Evolutionary conservation across 2,797 vertebrate species (phyloP).

Genomic region (Pempheris klunzingeri): DNA sequence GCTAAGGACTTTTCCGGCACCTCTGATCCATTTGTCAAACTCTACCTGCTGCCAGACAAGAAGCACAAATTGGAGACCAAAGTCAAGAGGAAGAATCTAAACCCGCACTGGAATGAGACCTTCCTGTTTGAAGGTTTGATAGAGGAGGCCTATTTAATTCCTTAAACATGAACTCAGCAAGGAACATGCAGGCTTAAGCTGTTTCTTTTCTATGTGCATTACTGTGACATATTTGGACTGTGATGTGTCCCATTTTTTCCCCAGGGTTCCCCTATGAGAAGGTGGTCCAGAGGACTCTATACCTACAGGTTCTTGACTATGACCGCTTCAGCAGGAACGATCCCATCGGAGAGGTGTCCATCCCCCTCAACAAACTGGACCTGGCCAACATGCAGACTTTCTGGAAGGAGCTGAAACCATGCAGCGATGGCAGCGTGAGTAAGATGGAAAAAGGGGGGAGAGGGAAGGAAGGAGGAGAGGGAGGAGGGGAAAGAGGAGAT

Average conservation of each 20-base stretch:
- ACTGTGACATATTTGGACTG: not conserved
- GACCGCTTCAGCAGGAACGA: slow-evolving; percentile 99
- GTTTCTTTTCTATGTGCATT: slow-evolving; percentile 7
- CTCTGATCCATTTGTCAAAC: slow-evolving; percentile 98
- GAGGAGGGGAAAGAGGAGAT: slow-evolving; percentile 52
- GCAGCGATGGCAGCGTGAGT: slow-evolving; percentile 93
- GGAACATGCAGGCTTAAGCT: not conserved
- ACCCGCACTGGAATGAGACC: slow-evolving; percentile 99
- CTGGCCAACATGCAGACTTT: slow-evolving; percentile 98
- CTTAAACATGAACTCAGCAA: slow-evolving; percentile 3
- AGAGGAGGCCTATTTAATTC: not conserved
- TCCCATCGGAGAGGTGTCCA: slow-evolving; percentile 97
- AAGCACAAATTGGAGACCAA: slow-evolving; percentile 99
- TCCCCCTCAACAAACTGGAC: slow-evolving; percentile 98
- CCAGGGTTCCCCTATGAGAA: slow-evolving; percentile 98
- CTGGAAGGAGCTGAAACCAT: slow-evolving; percentile 99
- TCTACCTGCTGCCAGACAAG: slow-evolving; percentile 98
- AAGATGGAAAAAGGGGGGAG: slow-evolving; percentile 10
- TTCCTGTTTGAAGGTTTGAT: slow-evolving; percentile 95
- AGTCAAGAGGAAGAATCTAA: slow-evolving; percentile 99
- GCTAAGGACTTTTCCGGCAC: slow-evolving; percentile 99
- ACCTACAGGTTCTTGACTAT: slow-evolving; percentile 98
- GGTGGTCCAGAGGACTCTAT: slow-evolving; percentile 95
- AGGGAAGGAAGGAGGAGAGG: slow-evolving; percentile 7
- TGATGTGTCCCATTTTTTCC: slow-evolving; percentile 22